These are phyloP conservation scores for Hermaeophaga mercurialis DNA, from an alignment of 2,888 invertebrate species.

Conservation along the genomic window DNA sequence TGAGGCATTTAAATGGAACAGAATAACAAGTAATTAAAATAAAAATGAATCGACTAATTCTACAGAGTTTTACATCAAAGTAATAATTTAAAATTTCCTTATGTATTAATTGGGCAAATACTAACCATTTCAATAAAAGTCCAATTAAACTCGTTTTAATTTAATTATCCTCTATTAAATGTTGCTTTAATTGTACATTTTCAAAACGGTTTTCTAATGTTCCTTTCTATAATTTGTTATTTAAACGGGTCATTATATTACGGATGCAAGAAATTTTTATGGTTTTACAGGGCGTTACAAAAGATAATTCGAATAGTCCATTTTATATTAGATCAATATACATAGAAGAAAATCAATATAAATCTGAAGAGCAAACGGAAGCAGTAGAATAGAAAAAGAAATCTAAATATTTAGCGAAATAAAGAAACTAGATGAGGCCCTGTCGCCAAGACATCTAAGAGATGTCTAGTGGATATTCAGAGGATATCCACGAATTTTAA, in stretches of 20 bases:
- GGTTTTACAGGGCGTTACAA: not conserved
- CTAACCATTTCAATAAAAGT: constrained; percentile 31
- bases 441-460: too few relatives aligned
- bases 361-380: too few relatives aligned
- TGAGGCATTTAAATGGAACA: constrained; percentile 21
- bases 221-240: constrained; percentile 13
- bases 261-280: not conserved
- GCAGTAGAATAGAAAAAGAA: too few relatives aligned
- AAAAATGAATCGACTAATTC: constrained; percentile 30
- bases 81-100: constrained; percentile 32
- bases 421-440: too few relatives aligned
- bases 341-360: too few relatives aligned
- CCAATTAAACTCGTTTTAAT: constrained; percentile 19
- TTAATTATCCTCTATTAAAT: constrained; percentile 18
- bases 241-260: not conserved
- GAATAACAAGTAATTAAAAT: constrained; percentile 32
- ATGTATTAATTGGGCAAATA: constrained; percentile 36
- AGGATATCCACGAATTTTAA: too few relatives aligned
- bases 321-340: too few relatives aligned
- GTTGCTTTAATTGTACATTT: constrained; percentile 23
- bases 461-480: too few relatives aligned
- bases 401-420: too few relatives aligned
- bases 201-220: constrained; percentile 23
- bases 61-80: constrained; percentile 23
- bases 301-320: too few relatives aligned